Evolutionary conservation across 2,797 vertebrate species (phyloP).

Genomic region (Tolypeutes matacus): DNA sequence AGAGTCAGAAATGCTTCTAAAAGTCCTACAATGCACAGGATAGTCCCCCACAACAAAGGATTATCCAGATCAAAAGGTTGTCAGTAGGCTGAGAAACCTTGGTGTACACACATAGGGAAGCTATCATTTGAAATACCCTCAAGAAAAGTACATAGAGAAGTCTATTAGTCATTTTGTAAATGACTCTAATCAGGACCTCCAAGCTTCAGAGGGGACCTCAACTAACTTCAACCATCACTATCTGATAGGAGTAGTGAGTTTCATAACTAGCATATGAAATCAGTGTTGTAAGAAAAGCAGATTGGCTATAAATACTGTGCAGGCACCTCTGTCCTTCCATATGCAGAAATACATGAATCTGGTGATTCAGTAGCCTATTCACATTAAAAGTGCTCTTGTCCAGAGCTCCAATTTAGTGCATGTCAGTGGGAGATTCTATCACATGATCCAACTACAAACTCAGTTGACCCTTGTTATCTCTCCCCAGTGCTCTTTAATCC

Average conservation of each 20-base stretch:
- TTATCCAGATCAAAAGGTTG: not conserved
- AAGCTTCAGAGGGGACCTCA: not conserved
- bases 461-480: not conserved
- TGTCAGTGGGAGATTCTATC: not conserved
- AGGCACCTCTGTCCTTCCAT: not conserved
- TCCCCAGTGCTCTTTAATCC: not conserved
- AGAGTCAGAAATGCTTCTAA: not conserved
- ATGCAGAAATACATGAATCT: not conserved
- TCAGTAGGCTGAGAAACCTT: not conserved
- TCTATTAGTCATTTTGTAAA: not conserved
- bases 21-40: not conserved
- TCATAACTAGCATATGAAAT: not conserved
- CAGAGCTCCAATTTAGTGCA: not conserved
- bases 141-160: not conserved
- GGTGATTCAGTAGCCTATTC: not conserved
- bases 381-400: too few species aligned
- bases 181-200: not conserved
- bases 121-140: not conserved
- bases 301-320: not conserved
- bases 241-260: not conserved
- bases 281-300: not conserved
- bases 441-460: not conserved
- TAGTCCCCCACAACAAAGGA: not conserved
- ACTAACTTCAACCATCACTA: not conserved
- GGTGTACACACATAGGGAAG: not conserved